phyloP scores from a whole-genome alignment of 30 jellyfish, hydroid and myxozoan species.

The Chironex yamaguchii region DNA sequence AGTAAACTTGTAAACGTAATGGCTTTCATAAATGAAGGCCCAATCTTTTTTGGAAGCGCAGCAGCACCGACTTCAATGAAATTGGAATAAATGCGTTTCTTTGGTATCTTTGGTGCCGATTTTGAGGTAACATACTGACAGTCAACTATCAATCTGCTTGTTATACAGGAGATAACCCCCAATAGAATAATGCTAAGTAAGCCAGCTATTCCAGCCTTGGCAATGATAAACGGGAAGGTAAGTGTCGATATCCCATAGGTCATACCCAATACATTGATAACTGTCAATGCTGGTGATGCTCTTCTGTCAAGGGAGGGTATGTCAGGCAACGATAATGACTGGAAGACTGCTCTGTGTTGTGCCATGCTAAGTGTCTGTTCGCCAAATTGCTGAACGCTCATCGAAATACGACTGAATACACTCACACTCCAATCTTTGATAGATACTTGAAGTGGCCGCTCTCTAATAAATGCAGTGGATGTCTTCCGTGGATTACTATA shows the following conservation, averaged over 20 bases:
- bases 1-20: conserved; percentile 37
- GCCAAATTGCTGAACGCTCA: background rate
- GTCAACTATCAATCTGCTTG: conserved; percentile 71
- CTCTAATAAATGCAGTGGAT: too few relatives aligned
- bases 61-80: conserved; percentile 53
- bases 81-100: background rate
- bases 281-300: conserved; percentile 72
- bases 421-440: too few relatives aligned
- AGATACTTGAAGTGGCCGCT: too few relatives aligned
- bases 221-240: conserved; percentile 72
- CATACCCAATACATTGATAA: conserved; percentile 67
- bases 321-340: background rate
- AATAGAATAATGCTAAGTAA: conserved; percentile 50
- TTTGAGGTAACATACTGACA: conserved; percentile 83
- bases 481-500: too few relatives aligned
- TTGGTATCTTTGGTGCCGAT: background rate
- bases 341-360: background rate
- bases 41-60: conserved; percentile 61
- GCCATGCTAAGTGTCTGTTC: background rate
- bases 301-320: conserved; percentile 83
- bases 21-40: conserved; percentile 50
- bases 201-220: conserved; percentile 69
- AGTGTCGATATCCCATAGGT: conserved; percentile 71
- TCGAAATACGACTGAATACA: too few relatives aligned
- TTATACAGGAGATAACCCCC: conserved; percentile 59